Conservation (phyloP, 2,113 vertebrate genomes). For the Syngnathus scovelli region DNA sequence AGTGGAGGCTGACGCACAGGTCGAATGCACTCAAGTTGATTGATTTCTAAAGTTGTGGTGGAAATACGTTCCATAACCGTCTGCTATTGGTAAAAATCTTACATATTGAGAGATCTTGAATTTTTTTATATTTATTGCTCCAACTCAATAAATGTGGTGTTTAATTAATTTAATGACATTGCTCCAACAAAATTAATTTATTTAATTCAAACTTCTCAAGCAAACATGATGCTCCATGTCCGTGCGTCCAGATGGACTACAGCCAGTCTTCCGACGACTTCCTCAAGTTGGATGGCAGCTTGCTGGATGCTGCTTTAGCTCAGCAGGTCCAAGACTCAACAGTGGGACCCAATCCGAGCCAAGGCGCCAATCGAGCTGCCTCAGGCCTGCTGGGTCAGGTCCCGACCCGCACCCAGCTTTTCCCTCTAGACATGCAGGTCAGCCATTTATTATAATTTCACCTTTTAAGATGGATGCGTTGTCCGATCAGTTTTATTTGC, state of each 20-base stretch:
- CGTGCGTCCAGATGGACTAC: slow-evolving; percentile 68
- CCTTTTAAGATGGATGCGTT: too few species aligned
- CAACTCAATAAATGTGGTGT: too few species aligned
- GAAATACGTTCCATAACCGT: too few species aligned
- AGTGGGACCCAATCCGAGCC: slow-evolving; percentile 34
- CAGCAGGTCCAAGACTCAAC: slow-evolving; percentile 61
- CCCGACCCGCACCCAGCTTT: slow-evolving; percentile 72
- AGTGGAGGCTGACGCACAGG: slow-evolving; percentile 68
- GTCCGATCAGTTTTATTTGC: too few species aligned
- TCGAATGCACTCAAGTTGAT: slow-evolving; percentile 22
- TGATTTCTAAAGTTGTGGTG: too few species aligned
- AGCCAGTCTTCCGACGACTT: slow-evolving; percentile 80
- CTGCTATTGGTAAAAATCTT: too few species aligned
- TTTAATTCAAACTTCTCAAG: too few species aligned
- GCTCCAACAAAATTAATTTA: too few species aligned
- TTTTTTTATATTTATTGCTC: too few species aligned
- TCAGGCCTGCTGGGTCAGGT: slow-evolving; percentile 64
- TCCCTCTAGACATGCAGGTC: slow-evolving; percentile 79
- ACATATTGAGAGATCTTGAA: too few species aligned
- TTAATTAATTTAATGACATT: too few species aligned
- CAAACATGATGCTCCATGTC: background rate
- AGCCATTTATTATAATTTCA: too few species aligned
- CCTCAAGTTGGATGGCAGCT: slow-evolving; percentile 74
- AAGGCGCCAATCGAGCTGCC: slow-evolving; percentile 43
- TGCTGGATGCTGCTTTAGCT: slow-evolving; percentile 67